A percentile compares a stretch with the other conserved stretches of the same genome.
These are phyloP conservation scores for Archivesica marissinica DNA, from an alignment of 1,140 invertebrate genomes.

Conservation along the genomic window DNA sequence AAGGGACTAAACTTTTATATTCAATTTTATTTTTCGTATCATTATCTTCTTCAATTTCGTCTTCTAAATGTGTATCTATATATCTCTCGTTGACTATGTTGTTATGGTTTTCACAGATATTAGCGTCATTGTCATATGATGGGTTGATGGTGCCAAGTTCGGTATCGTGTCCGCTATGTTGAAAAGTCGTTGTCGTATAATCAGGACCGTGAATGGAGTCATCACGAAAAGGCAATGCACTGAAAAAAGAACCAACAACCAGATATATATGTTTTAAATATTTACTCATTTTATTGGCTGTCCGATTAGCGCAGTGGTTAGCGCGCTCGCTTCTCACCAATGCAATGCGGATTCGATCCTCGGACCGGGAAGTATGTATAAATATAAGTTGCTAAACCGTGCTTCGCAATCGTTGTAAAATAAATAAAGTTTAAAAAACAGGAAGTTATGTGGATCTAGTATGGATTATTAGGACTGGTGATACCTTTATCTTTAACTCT, in stretches of 20 bases:
- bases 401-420: too few relatives aligned
- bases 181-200: background rate
- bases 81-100: background rate
- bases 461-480: background rate
- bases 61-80: background rate
- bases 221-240: background rate
- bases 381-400: too few relatives aligned
- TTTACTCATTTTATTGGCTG: too few relatives aligned
- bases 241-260: background rate
- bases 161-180: conserved; percentile 13
- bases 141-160: background rate
- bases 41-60: background rate
- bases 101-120: conserved; percentile 5
- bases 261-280: background rate
- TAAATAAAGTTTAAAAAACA: too few relatives aligned
- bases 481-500: too few relatives aligned
- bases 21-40: background rate
- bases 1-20: conserved; percentile 48
- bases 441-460: background rate
- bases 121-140: background rate
- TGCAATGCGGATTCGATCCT: too few relatives aligned
- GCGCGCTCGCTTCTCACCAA: too few relatives aligned
- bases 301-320: too few relatives aligned
- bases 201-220: background rate
- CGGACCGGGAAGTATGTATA: too few relatives aligned